Evolutionary conservation across 2,888 invertebrate genomes (phyloP), one percentile per base, ranked within the genome.

Genomic region (Rhingia campestris): DNA sequence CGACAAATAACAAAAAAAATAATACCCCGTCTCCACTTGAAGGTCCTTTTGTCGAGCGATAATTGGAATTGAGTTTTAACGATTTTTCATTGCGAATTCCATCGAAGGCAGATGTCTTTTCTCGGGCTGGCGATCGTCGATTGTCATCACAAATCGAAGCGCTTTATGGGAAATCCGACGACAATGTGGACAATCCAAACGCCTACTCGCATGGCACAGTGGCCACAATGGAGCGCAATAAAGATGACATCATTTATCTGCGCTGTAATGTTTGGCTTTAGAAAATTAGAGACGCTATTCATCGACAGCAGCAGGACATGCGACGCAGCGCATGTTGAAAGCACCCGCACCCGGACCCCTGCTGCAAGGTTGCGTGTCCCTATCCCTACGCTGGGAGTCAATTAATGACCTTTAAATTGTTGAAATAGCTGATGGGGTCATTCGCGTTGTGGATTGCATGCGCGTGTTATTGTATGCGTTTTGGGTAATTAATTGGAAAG

Each of bases 221-320:
- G 30, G 14, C 32, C 53, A 84, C 80, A 80, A 84, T 59, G 51
- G 43, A 45, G 35, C 43, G 58, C 61, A 84, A 84, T 84, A 84
- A 75, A 75, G 74, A 74, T 56, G 69, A 74, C 70, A 66, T 75
- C 84, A 84, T 84, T 84, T 80, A 69, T 79, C 59, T 80, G 30
- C 22, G 22, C 22, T 22, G 30, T 49, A 84, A 84, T 84, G 74
- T 80, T 80, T 80, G 84, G 84, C 84, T 84, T 80, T 84, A 80
- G 80, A 84, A 84, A 84, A 84, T 84, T 84, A 84, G 84, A 66
- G 73, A 30, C 66, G 59, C 84, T 80, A 84, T 84, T 84, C 70
- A 80, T 37, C 12, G 47, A 41, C 22, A 69, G 54, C 80, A 74
- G 74, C 69, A 84, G 84, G 84, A 80, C 69, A 74, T 75, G 59